Evolutionary conservation across 2,888 invertebrate genomes (phyloP), one percentile per base, ranked within the genome.

Genomic region (Eupithecia exiguata): DNA sequence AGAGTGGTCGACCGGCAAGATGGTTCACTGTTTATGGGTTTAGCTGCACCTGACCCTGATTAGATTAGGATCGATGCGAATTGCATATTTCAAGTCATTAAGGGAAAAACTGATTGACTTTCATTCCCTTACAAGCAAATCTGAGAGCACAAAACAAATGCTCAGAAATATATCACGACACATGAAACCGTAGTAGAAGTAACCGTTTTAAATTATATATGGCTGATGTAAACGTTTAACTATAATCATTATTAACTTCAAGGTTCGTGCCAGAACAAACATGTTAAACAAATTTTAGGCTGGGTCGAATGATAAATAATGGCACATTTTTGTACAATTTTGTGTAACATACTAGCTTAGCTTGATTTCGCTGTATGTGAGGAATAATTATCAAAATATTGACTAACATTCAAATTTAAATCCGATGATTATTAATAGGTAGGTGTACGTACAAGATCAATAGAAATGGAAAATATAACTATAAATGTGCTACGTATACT

Each of bases 401-500:
- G n/a, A n/a, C n/a, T 4, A 10, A 53, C 21, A 53, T 21, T 53
- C 21, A 21, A n/a, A 43, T 18, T 49, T 49, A n/a, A 49, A 9
- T 21, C 10, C 21, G 10, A 53, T 53, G 21, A 53, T 21, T 49
- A 18, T 53, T 10, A 18, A 46, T 10, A 43, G 14, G 43, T 43
- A 43, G 14, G 9, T 38, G 5, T 46, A 18, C 46, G 16, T 5
- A 18, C 1, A 49, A 16, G 30, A 35, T 35, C 35, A n/a, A 40
- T 40, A 25, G 65, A 43, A 5, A 16, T 14, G 7, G n/a, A 21
- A 65, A 65, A 36, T 10, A 40, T 14, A 21, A 65, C 25, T 6
- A n/a, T 49, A 7, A 65, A 62, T n/a, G 43, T 40, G 40, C 35
- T 73, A 73, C 58, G 58, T 25, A 62, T 58, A 49, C 61, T 76